Base-by-base conservation (phyloP, 2,888 invertebrate species). In the Tyria jacobaeae region DNA sequence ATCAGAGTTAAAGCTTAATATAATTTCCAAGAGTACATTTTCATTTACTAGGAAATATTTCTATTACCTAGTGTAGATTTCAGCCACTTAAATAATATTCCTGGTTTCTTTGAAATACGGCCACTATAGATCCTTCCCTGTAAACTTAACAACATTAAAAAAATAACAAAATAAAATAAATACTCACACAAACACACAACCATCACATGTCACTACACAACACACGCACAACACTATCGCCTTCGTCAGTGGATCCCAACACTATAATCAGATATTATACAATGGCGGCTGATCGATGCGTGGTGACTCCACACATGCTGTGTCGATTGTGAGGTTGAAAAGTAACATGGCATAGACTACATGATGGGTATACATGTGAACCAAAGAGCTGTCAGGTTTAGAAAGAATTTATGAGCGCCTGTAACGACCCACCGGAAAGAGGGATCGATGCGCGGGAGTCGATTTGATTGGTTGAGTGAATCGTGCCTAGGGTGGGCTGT, bases 391-490 rank as follows among this genome's bases (percentile, higher is more conserved):
- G 94, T 94, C 93, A 93, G 85, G 62, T 73, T 83, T 84, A 79
- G 89, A 93, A 92, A 94, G 93, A 94, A 94, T 93, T 93, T 94
- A 94, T 93, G 92, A 86, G 87, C 85, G 71, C 66, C 73, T 71
- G 82, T 82, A 87, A 83, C 64, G 79, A 79, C 90, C 88, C 89
- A 87, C 88, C 90, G 93, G 93, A 92, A 82, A 64, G 76, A 68
- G 68, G 77, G 77, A 82, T 83, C 79, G 76, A 82, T 64, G 68
- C 73, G 71, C 73, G 72, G 69, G 69, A 73, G 72, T 56, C 67
- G 47, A 49, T 71, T 66, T 85, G 75, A 81, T 80, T 79, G 76
- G 75, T 76, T 41, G 24, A 60, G 49, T 57, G 57, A 57, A 21
- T 34, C 15, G 21, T 31, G 48, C 37, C 68, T 77, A 67, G 80